Evolutionary conservation across 2,888 invertebrate genomes (phyloP).

Genomic region (Watsonalla cultraria): DNA sequence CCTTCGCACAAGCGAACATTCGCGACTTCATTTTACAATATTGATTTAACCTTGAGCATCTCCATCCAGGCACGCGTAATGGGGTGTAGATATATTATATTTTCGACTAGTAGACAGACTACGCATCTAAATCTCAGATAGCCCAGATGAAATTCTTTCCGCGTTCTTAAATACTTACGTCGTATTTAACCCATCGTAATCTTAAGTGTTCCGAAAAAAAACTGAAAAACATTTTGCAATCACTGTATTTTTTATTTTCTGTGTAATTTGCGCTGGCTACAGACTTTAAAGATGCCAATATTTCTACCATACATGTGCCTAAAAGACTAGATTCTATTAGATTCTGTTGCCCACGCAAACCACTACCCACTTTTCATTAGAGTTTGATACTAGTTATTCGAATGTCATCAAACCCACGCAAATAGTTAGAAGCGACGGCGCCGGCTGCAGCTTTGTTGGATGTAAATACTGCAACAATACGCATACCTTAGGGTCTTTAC

Average conservation of each 20-base stretch:
- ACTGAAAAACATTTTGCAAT: background rate
- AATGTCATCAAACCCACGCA: background rate
- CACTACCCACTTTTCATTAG: background rate
- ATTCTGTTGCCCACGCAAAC: background rate
- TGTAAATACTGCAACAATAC: background rate
- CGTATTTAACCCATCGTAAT: background rate
- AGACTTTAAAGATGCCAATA: no score
- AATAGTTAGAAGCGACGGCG: background rate
- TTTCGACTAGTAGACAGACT: constrained; percentile 7
- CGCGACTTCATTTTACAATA: constrained; percentile 38
- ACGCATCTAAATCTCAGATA: background rate
- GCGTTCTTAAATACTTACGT: background rate
- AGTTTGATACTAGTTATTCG: background rate
- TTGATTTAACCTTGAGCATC: constrained; percentile 49
- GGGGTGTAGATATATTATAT: constrained; percentile 25
- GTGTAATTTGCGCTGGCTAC: no score
- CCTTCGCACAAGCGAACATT: constrained; percentile 17
- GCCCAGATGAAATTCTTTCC: background rate
- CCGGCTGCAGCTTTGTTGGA: background rate
- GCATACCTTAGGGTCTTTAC: no score
- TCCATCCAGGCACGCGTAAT: constrained; percentile 16
- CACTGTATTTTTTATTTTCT: no score
- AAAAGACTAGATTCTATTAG: background rate
- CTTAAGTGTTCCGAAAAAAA: background rate
- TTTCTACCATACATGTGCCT: no score